Evolutionary conservation across 2,113 vertebrate genomes (phyloP), one percentile per base, ranked within the genome.

Genomic region (Mastomys natalensis): DNA sequence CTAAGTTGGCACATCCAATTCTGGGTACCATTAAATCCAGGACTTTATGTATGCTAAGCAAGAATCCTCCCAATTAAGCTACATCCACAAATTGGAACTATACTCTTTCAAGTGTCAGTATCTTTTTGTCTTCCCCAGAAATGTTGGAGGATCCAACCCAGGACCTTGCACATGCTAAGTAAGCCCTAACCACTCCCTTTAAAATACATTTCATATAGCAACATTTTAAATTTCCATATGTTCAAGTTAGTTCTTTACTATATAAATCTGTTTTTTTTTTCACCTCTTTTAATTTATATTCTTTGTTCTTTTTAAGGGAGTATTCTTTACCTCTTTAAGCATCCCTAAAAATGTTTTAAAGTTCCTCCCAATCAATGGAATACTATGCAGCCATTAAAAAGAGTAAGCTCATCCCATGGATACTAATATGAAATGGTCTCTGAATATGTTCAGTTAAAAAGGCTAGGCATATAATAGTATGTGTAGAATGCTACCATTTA

Each of bases 371-470:
- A 81, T 84, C 87, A 97, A 95, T 95, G 96, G 95, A 97, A 97
- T 97, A 96, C 95, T 86, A 97, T 96, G 93, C 93, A 97, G 90
- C 92, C 0, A n/a, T 98, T 98, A 97, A 97, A 96, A 96, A 95
- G 78, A 97, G 26, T 91, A 93, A 96, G 81, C 88, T 22, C 51
- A 87, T 85, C 64, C 62, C 74, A 97, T 77, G 43, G 37, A 62
- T 88, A 96, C 40, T 72, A 94, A 95, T 66, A 94, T 82, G 40
- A 77, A 97, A 98, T 95, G 85, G 95, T 93, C 86, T 97, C 87
- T 95, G 93, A 89, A 43, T 89, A 95, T 85, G 34, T 93, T 95
- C 60, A 81, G 40, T 94, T 73, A 85, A 97, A 97, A 97, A 58
- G 64, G 81, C 80, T 91, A 95, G 64, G 31, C 64, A 94, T 87